A percentile compares a stretch with the other conserved stretches of the same genome.
Conservation (phyloP, 1,140 invertebrate genomes). For the Maniola jurtina region DNA sequence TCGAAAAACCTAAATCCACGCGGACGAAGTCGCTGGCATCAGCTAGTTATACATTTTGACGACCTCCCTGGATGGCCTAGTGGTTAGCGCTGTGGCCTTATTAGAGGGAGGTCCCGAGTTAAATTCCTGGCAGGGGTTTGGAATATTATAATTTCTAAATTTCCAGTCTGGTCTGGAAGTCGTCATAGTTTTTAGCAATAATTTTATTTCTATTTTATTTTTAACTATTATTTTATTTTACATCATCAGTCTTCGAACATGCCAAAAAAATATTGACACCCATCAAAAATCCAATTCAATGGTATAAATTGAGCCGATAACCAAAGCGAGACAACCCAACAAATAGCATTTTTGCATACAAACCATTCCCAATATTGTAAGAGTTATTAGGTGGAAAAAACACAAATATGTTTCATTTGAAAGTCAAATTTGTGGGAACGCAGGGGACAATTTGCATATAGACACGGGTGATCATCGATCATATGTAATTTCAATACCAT, state of each 20-base stretch:
- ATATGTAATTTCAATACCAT: conserved; percentile 11
- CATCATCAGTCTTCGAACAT: not conserved
- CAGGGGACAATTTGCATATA: not conserved
- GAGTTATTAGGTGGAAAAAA: conserved; percentile 7
- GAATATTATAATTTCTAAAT: no score
- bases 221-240: not conserved
- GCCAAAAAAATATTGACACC: not conserved
- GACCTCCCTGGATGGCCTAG: no score
- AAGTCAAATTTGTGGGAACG: conserved; percentile 10
- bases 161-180: no score
- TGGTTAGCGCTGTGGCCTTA: no score
- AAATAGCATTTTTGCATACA: conserved; percentile 4
- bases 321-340: not conserved
- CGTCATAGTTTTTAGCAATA: no score
- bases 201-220: no score
- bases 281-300: conserved; percentile 6
- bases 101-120: no score
- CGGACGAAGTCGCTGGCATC: no score
- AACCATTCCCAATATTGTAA: conserved; percentile 10
- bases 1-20: no score
- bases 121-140: no score
- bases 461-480: conserved; percentile 1
- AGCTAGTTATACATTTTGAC: no score
- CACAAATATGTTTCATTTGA: conserved; percentile 8
- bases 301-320: conserved; percentile 2